These are phyloP conservation scores for Xestia rhomboidea DNA, from an alignment of 2,888 invertebrate species.

Conservation along the genomic window DNA sequence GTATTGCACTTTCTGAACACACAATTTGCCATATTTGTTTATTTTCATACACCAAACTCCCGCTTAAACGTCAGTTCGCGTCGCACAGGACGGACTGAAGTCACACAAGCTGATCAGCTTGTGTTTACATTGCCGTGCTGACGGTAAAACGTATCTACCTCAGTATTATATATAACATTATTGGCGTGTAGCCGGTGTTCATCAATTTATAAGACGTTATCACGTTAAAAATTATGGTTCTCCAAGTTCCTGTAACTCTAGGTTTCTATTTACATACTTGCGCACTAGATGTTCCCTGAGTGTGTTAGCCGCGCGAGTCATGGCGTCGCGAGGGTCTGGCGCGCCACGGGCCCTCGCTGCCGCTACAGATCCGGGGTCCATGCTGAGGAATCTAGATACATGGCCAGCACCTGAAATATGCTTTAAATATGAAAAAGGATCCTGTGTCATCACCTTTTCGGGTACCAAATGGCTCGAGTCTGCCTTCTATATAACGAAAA, in stretches of 20 bases:
- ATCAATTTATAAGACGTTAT: too few relatives aligned
- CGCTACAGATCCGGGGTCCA: constrained; percentile 95
- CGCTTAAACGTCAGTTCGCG: too few relatives aligned
- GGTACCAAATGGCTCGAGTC: background rate
- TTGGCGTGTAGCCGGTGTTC: too few relatives aligned
- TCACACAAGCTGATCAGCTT: too few relatives aligned
- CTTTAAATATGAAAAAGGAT: background rate
- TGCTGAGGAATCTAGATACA: constrained; percentile 97
- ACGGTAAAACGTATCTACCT: too few relatives aligned
- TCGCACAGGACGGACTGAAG: too few relatives aligned
- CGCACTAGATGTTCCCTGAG: constrained; percentile 82
- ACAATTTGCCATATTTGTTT: too few relatives aligned
- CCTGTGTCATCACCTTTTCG: background rate
- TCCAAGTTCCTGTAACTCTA: background rate
- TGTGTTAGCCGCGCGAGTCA: constrained; percentile 83
- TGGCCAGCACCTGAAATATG: constrained; percentile 94
- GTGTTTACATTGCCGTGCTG: too few relatives aligned
- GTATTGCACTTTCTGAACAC: too few relatives aligned
- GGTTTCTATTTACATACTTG: constrained; percentile 73
- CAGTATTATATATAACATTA: too few relatives aligned
- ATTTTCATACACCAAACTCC: too few relatives aligned
- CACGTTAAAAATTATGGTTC: too few relatives aligned
- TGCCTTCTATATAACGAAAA: background rate
- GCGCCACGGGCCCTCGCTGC: constrained; percentile 86
- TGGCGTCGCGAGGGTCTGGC: constrained; percentile 82